Conservation (phyloP, 2,797 vertebrate genomes). For the Ataeniobius toweri region DNA sequence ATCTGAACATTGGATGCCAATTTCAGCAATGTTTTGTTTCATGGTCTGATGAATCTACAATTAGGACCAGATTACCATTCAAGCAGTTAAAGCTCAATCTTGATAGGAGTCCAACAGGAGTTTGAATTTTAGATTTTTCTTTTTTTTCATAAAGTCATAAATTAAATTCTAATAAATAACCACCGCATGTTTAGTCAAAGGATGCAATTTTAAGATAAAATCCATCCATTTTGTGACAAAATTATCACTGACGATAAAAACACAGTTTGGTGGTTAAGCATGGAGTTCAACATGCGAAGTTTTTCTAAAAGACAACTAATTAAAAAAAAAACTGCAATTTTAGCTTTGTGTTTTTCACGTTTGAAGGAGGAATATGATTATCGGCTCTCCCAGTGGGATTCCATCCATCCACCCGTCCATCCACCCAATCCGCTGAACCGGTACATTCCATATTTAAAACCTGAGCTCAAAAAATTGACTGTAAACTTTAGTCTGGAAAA, state of each 20-base stretch:
- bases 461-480: background rate
- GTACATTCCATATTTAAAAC: background rate
- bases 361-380: background rate
- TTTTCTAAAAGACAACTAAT: background rate
- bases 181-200: background rate
- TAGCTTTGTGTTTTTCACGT: background rate
- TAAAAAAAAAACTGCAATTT: background rate
- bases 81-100: background rate
- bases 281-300: background rate
- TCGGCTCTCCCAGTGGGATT: background rate
- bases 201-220: background rate
- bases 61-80: background rate
- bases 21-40: background rate
- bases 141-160: background rate
- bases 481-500: background rate
- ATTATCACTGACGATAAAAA: background rate
- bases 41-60: background rate
- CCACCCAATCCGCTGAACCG: no score
- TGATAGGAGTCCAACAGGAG: background rate
- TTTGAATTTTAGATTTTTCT: background rate
- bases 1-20: background rate
- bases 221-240: background rate
- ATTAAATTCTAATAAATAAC: background rate
- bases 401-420: background rate
- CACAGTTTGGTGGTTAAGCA: no score